Conservation (phyloP, 2,888 invertebrate species). For the Amblyteles armatorius region DNA sequence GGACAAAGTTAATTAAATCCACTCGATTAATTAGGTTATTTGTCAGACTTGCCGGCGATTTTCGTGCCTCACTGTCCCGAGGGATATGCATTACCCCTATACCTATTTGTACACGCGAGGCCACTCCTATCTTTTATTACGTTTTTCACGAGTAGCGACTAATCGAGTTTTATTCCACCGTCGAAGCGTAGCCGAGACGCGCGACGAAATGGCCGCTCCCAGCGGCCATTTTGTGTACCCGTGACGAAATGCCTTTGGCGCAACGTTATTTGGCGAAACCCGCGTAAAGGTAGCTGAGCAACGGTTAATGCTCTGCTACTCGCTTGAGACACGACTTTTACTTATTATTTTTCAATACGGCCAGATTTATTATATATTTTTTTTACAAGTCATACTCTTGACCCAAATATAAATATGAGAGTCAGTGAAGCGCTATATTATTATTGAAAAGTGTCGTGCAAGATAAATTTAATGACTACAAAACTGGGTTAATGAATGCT, state of each 20-base stretch:
- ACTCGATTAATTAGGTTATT: constrained; percentile 81
- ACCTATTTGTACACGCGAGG: constrained; percentile 46
- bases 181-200: not conserved
- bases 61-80: constrained; percentile 54
- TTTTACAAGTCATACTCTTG: not conserved
- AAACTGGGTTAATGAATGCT: not conserved
- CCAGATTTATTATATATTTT: not conserved
- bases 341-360: too few relatives aligned
- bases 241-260: not conserved
- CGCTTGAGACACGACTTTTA: too few relatives aligned
- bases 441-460: too few relatives aligned
- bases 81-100: constrained; percentile 41
- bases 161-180: constrained; percentile 8
- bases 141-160: not conserved
- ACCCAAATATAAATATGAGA: too few relatives aligned
- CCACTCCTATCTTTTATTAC: constrained; percentile 42
- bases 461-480: not conserved
- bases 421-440: too few relatives aligned
- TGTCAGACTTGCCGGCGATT: constrained; percentile 69
- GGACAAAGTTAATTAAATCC: constrained; percentile 79
- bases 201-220: not conserved
- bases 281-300: too few relatives aligned
- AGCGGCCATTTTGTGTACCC: not conserved
- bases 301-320: too few relatives aligned
- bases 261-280: not conserved